Base-by-base conservation (phyloP, 2,888 invertebrate species). In the Ornithoptera alexandrae region DNA sequence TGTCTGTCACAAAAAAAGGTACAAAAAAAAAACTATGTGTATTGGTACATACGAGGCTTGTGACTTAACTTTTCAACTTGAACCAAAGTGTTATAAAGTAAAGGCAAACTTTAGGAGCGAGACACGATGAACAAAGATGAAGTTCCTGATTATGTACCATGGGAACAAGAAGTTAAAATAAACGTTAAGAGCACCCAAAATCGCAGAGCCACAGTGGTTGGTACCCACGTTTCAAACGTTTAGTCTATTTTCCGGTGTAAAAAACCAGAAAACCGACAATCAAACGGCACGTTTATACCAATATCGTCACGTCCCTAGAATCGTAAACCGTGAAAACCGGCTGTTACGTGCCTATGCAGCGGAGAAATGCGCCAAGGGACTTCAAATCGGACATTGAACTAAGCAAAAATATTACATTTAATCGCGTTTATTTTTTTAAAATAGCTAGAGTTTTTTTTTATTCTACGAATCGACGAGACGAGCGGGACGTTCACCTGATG, bases 261-360 rank as follows among this genome's bases (percentile, higher is more conserved):
- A 71, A 76, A 78, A 78, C 76, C 76, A 76, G 76, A 78, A 74
- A 83, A 81, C 78, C 76, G 78, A 78, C 78, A 75, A 76, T 76
- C 75, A 79, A 77, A 74, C 77, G 80, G 80, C 78, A 78, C 78
- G 73, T 79, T 81, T 77, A 76, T 75, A 76, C 76, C 84, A 78
- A 86, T 87, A 88, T 84, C 78, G 86, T 86, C 88, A 86, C 88
- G 87, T 86, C 86, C 80, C 81, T 80, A 83, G 74, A 77, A 72
- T 77, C 84, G 79, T 78, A 78, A 81, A 83, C 81, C 84, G 84
- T 86, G 79, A 85, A 77, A 73, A 73, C 59, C 70, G 70, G 72
- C 77, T 74, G 78, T 79, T 84, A 86, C 87, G 86, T 87, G 86
- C 79, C 77, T 72, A 79, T 78, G 71, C 73, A 71, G 76, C 73